Base-by-base conservation (phyloP, 2,888 invertebrate species). In the Strigamia transsilvanica region DNA sequence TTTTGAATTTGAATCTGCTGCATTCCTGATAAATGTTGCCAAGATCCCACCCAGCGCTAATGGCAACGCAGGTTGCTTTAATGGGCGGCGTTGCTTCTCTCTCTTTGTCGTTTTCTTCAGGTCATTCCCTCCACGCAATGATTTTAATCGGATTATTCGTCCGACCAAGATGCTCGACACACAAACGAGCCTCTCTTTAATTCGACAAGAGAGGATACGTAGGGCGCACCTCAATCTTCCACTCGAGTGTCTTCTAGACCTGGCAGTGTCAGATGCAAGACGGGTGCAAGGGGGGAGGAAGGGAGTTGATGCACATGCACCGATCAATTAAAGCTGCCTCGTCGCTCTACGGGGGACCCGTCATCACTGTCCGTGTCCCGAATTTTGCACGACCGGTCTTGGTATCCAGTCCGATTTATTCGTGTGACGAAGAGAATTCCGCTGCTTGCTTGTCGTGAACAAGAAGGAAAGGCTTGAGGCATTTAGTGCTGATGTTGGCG, bases 281-380 rank as follows among this genome's bases (percentile, higher is more conserved):
- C 38, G 38, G 38, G 38, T 38, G 38, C 38, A 7, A 34, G 38
- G 38, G 38, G 38, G 38, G 38, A 38, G 38, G 38, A 6, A 6
- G 38, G 38, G 38, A 6, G 38, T 6, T 0, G 38, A 38, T 38
- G 38, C 38, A 38, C 38, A 18, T 73, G 32, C 32, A 32, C 73
- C 73, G 10, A 73, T 73, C 73, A 73, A 73, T 73, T 73, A 73
- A 73, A 27, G 73, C 32, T 73, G 73, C 73, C 32, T 73, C 73
- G 73, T 73, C 32, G 73, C 73, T 73, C 73, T 27, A 7, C 73
- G 21, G 73, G 73, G 32, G 73, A 73, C 32, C 73, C 73, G 73
- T 73, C 73, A 32, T 5, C 73, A 73, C 73, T 73, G 73, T 73
- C 73, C 73, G 61, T 66, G 61, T 66, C 61, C 61, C 15, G 23